Conservation (phyloP, 2,888 invertebrate species). For the Aphodius sticticus region DNA sequence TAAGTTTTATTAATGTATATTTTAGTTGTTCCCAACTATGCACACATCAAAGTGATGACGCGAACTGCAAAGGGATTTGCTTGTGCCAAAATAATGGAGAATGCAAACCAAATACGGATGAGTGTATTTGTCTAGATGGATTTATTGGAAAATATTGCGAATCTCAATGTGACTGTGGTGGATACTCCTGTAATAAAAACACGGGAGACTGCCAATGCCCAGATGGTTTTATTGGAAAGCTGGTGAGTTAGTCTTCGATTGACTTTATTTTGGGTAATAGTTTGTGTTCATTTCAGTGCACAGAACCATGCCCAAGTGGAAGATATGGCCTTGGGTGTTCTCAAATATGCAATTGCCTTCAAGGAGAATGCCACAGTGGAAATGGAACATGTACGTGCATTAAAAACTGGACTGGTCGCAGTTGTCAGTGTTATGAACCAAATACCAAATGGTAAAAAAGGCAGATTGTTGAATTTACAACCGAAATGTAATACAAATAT, state of each 20-base stretch:
- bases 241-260: not conserved
- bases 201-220: not conserved
- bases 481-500: not conserved
- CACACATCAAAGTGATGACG: too few relatives aligned
- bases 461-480: too few relatives aligned
- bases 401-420: not conserved
- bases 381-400: not conserved
- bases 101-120: not conserved
- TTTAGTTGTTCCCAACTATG: not conserved
- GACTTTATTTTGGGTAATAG: not conserved
- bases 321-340: not conserved
- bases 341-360: not conserved
- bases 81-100: not conserved
- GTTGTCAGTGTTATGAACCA: not conserved
- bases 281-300: not conserved
- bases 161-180: not conserved
- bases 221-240: not conserved
- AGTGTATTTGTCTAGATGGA: not conserved
- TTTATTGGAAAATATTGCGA: not conserved
- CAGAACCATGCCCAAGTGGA: not conserved
- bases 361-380: not conserved
- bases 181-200: not conserved
- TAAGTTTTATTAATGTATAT: not conserved
- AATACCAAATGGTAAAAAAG: not conserved
- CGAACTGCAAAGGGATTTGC: not conserved